Conservation (phyloP, 2,888 invertebrate species). For the Acrobasis consociella region DNA sequence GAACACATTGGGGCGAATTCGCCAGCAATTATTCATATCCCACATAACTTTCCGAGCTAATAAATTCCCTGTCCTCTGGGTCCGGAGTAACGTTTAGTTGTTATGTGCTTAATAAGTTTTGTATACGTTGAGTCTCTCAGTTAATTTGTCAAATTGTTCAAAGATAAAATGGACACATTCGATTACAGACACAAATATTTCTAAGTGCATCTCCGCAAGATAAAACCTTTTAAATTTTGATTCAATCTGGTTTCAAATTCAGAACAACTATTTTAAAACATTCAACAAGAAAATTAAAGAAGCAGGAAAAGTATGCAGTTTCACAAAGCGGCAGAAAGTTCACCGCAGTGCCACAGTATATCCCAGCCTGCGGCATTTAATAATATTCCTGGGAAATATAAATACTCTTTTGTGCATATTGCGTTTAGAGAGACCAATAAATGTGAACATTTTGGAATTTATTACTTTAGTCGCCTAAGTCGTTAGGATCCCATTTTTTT, state of each 20-base stretch:
- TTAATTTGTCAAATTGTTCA: no score
- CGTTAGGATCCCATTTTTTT: conserved; percentile 2
- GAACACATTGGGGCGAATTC: conserved; percentile 15
- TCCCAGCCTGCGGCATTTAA: conserved; percentile 12
- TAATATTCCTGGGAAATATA: conserved; percentile 20
- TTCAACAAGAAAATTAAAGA: conserved; percentile 9
- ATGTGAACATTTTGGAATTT: conserved; percentile 1
- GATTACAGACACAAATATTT: no score
- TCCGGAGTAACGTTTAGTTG: not conserved
- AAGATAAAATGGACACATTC: no score
- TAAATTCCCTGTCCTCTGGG: conserved; percentile 14
- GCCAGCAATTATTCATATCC: conserved; percentile 19
- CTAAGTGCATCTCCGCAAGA: not conserved
- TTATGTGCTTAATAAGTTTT: conserved; percentile 1
- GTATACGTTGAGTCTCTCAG: no score
- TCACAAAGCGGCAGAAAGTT: conserved; percentile 18
- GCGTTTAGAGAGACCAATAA: conserved; percentile 18
- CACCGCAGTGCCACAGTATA: conserved; percentile 10
- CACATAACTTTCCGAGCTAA: conserved; percentile 18
- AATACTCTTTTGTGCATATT: conserved; percentile 20
- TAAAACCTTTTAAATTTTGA: not conserved
- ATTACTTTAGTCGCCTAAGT: not conserved
- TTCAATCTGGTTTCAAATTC: not conserved
- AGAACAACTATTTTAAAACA: conserved; percentile 8
- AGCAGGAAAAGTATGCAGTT: conserved; percentile 10